phyloP scores from a whole-genome alignment of 2,113 vertebrate genomes.

The Elanus axillaris region DNA sequence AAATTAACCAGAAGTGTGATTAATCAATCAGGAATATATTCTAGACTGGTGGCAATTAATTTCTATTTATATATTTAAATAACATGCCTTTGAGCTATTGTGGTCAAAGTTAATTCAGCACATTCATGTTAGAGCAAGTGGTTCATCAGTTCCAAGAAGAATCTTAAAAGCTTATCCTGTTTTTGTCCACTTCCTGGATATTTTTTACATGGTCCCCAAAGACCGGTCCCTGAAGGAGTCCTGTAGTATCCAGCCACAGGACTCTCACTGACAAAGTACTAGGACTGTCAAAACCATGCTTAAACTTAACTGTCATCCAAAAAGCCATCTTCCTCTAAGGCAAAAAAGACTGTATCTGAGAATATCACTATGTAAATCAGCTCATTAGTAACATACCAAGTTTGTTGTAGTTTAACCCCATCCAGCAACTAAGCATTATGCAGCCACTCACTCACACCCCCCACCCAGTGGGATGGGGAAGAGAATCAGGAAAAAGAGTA shows the following conservation, averaged over 20 bases:
- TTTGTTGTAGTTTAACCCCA: neutral
- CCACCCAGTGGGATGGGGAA: too few species aligned
- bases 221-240: neutral
- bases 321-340: neutral
- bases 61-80: neutral
- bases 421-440: too few species aligned
- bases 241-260: neutral
- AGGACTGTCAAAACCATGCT: neutral
- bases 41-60: neutral
- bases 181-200: neutral
- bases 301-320: neutral
- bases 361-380: neutral
- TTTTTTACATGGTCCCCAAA: neutral
- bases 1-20: neutral
- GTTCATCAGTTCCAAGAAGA: neutral
- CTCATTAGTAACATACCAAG: neutral
- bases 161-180: neutral
- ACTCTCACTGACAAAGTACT: neutral
- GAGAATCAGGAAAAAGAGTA: too few species aligned
- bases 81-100: neutral
- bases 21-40: neutral
- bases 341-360: neutral
- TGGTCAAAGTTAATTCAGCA: neutral
- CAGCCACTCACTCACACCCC: too few species aligned
- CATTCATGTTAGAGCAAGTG: neutral